Conservation (phyloP, 2,113 vertebrate genomes). For the Gnathonemus longibarbis region DNA sequence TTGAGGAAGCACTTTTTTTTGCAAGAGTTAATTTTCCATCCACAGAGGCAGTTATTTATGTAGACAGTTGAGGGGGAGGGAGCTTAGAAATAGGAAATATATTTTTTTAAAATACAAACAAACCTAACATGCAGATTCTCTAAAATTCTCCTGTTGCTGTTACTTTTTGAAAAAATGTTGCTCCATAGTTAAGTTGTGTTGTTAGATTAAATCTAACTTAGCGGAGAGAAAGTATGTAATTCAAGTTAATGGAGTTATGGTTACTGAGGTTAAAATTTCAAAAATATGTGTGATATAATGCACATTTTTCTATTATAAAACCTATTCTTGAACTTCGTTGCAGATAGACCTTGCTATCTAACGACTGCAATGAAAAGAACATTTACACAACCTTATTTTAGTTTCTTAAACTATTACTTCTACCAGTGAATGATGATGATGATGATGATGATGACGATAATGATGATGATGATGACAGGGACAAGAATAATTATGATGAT, state of each 20-base stretch:
- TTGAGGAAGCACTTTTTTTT: slow-evolving; percentile 17
- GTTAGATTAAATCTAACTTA: background rate
- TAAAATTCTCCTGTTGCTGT: background rate
- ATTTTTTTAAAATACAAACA: background rate
- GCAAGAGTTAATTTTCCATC: slow-evolving; percentile 13
- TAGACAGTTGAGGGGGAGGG: background rate
- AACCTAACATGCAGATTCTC: background rate
- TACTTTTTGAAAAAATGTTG: background rate
- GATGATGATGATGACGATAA: background rate
- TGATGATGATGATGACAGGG: background rate
- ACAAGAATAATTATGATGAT: background rate
- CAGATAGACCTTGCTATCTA: background rate
- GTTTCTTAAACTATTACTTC: background rate
- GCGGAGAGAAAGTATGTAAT: background rate
- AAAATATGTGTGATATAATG: background rate
- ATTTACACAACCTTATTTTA: background rate
- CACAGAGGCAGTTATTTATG: background rate
- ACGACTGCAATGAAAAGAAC: background rate
- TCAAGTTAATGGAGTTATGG: background rate
- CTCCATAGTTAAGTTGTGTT: background rate
- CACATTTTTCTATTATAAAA: background rate
- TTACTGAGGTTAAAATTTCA: background rate
- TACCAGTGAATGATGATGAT: background rate
- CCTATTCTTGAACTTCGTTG: background rate
- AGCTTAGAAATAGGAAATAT: slow-evolving; percentile 1